These are phyloP conservation scores for Platygyra sinensis DNA, from an alignment of 64 coral and sea anemone species.

Conservation along the genomic window DNA sequence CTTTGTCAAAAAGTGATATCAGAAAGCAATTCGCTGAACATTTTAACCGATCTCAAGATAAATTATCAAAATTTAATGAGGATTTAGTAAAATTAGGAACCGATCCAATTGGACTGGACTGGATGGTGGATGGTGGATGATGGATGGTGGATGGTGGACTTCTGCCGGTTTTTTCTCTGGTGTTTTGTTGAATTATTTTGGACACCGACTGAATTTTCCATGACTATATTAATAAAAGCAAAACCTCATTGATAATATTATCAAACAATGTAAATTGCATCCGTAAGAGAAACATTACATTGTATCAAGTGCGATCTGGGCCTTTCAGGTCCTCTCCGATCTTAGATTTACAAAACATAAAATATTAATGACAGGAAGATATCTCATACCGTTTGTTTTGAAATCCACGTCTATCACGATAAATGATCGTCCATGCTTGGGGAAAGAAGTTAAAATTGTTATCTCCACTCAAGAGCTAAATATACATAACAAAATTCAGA, in stretches of 20 bases:
- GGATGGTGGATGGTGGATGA: too few species aligned
- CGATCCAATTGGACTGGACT: not conserved
- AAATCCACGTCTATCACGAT: not conserved
- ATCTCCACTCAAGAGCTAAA: not conserved
- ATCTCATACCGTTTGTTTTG: not conserved
- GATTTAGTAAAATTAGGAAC: not conserved
- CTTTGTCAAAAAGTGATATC: not conserved
- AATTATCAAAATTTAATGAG: constrained; percentile 12
- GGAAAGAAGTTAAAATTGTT: not conserved
- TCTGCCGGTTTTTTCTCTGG: too few species aligned
- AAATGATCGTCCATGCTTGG: not conserved
- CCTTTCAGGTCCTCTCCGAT: not conserved
- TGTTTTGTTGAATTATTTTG: too few species aligned
- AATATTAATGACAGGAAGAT: not conserved
- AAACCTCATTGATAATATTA: too few species aligned
- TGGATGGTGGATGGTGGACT: too few species aligned
- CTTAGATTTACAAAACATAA: not conserved
- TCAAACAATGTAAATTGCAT: too few species aligned
- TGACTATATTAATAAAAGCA: too few species aligned
- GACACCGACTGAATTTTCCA: too few species aligned
- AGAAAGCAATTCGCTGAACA: not conserved
- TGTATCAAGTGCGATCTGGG: not conserved
- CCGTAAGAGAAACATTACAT: not conserved
- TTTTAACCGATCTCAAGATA: not conserved
- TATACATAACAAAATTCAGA: too few species aligned